A percentile compares a stretch with the other conserved stretches of the same genome.
These are phyloP conservation scores for Cygnus olor DNA, from an alignment of 2,797 vertebrate species.

Conservation along the genomic window DNA sequence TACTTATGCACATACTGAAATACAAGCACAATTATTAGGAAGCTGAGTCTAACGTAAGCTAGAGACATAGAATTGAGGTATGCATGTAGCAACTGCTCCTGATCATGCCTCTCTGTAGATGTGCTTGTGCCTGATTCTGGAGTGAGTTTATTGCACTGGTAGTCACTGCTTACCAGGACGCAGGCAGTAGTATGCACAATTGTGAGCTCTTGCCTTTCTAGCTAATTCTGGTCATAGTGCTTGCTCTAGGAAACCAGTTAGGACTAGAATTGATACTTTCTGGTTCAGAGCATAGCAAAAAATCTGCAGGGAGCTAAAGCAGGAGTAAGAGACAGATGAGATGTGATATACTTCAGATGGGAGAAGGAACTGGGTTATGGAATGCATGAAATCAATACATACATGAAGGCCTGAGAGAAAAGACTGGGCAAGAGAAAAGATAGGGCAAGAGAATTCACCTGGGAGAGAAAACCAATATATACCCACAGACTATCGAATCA, in stretches of 20 bases:
- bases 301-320: neutral
- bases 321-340: neutral
- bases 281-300: neutral
- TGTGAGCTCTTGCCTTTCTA: neutral
- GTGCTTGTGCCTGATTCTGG: neutral
- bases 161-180: neutral
- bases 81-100: accelerated
- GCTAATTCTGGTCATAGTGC: neutral
- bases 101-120: neutral
- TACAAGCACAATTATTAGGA: neutral
- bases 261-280: neutral
- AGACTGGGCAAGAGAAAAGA: neutral
- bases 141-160: neutral
- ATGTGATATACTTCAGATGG: neutral
- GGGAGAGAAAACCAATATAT: accelerated
- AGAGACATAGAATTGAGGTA: neutral
- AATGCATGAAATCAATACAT: neutral
- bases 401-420: neutral
- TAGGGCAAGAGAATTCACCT: neutral
- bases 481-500: accelerated
- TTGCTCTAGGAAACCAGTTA: neutral
- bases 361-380: neutral
- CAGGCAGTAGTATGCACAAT: neutral
- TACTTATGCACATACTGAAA: neutral
- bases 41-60: neutral